Evolutionary conservation across 2,113 vertebrate genomes (phyloP).

Genomic region (Coregonus clupeaformis): DNA sequence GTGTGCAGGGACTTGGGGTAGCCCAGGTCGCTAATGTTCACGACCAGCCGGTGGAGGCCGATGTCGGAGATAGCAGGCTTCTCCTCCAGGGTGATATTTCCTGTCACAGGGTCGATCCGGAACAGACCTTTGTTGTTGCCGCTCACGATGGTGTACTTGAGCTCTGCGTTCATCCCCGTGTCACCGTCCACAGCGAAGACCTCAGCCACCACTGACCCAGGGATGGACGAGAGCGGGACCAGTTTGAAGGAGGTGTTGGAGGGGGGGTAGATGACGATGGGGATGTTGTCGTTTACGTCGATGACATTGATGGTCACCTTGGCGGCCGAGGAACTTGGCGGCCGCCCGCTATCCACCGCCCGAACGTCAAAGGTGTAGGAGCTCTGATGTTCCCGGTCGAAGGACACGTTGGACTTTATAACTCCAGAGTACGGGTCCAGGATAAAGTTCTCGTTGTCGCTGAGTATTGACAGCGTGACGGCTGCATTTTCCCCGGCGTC

Average conservation of each 20-base stretch:
- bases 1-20: slow-evolving; percentile 97
- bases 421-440: slow-evolving; percentile 94
- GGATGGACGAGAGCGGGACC: slow-evolving; percentile 94
- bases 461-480: slow-evolving; percentile 93
- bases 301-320: slow-evolving; percentile 99
- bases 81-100: slow-evolving; percentile 96
- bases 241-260: slow-evolving; percentile 98
- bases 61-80: slow-evolving; percentile 86
- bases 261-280: slow-evolving; percentile 91
- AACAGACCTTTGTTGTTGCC: slow-evolving; percentile 96
- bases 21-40: slow-evolving; percentile 97
- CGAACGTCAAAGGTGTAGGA: slow-evolving; percentile 97
- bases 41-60: slow-evolving; percentile 93
- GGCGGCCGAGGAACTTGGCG: slow-evolving; percentile 91
- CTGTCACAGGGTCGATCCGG: slow-evolving; percentile 96
- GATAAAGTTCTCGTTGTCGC: slow-evolving; percentile 97
- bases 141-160: slow-evolving; percentile 95
- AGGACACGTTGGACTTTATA: slow-evolving; percentile 98
- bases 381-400: slow-evolving; percentile 96
- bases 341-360: slow-evolving; percentile 91
- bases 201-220: slow-evolving; percentile 94
- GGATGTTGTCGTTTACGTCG: slow-evolving; percentile 97
- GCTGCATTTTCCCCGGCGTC: slow-evolving; percentile 95
- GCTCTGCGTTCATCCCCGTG: slow-evolving; percentile 96
- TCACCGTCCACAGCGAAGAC: slow-evolving; percentile 97